Percentiles rank a stretch among this genome's conserved stretches.
These are phyloP conservation scores for Lamprologus speciosus DNA, from an alignment of 2,113 vertebrate species.

Conservation along the genomic window DNA sequence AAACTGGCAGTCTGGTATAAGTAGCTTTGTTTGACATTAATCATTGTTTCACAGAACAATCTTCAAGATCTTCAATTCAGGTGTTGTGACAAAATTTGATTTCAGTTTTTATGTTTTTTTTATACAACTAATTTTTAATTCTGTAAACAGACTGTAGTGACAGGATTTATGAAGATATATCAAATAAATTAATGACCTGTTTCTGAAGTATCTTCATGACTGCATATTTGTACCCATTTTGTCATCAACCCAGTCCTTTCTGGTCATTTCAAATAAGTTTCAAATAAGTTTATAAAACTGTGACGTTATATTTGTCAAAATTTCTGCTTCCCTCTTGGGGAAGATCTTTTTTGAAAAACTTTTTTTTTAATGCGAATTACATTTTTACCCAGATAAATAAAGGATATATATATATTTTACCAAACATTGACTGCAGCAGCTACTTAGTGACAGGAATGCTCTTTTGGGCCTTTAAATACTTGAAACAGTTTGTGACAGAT, in stretches of 20 bases:
- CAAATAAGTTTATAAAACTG: background rate
- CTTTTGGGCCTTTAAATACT: rapidly evolving
- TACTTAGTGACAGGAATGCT: background rate
- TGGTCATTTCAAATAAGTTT: background rate
- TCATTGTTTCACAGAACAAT: background rate
- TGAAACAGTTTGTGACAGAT: background rate
- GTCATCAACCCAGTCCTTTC: rapidly evolving
- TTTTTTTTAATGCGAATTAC: background rate
- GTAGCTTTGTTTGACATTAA: rapidly evolving
- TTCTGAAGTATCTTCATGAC: background rate
- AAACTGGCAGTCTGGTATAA: background rate
- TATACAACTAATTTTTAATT: background rate
- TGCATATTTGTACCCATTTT: background rate
- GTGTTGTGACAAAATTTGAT: background rate
- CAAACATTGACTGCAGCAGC: background rate
- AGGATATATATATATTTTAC: background rate
- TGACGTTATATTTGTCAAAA: rapidly evolving
- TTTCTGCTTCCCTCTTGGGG: background rate
- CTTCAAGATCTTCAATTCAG: rapidly evolving
- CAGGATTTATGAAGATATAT: background rate
- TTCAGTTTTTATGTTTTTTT: background rate
- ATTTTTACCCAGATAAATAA: background rate
- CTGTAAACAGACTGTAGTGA: background rate
- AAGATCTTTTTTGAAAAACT: background rate
- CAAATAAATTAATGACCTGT: background rate